These are phyloP conservation scores for Apantesis nais DNA, from an alignment of 2,888 invertebrate species.

Conservation along the genomic window DNA sequence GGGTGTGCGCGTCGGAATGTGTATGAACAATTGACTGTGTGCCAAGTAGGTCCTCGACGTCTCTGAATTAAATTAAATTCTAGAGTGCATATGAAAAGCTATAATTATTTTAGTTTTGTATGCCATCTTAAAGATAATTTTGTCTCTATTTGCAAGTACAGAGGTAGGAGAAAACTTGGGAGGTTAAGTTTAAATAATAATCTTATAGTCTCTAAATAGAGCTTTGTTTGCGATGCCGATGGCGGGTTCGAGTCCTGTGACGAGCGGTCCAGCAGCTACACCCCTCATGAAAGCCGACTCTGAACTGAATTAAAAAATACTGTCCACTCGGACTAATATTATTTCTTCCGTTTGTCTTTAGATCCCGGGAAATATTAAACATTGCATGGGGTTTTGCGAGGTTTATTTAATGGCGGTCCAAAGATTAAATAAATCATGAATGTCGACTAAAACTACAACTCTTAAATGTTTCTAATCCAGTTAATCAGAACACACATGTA, in stretches of 20 bases:
- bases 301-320: not conserved
- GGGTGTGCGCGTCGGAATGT: conserved; percentile 46
- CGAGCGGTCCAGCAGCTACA: not conserved
- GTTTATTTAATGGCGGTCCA: too few species aligned
- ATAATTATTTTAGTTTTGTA: conserved; percentile 44
- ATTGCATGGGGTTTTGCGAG: too few species aligned
- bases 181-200: not conserved
- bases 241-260: not conserved
- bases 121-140: conserved; percentile 28
- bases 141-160: not conserved
- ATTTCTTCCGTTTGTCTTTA: too few species aligned
- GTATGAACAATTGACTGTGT: conserved; percentile 53
- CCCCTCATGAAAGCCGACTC: not conserved
- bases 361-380: too few species aligned
- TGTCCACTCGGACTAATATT: too few species aligned
- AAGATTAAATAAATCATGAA: too few species aligned
- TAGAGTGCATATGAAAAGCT: conserved; percentile 49
- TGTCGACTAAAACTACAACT: too few species aligned
- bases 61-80: conserved; percentile 51
- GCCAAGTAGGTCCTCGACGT: conserved; percentile 56
- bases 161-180: not conserved
- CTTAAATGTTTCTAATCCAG: too few species aligned
- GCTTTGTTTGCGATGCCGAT: not conserved
- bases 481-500: too few species aligned
- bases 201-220: not conserved